phyloP scores from a whole-genome alignment of 2,888 invertebrate genomes.

The Sesamia inferens region DNA sequence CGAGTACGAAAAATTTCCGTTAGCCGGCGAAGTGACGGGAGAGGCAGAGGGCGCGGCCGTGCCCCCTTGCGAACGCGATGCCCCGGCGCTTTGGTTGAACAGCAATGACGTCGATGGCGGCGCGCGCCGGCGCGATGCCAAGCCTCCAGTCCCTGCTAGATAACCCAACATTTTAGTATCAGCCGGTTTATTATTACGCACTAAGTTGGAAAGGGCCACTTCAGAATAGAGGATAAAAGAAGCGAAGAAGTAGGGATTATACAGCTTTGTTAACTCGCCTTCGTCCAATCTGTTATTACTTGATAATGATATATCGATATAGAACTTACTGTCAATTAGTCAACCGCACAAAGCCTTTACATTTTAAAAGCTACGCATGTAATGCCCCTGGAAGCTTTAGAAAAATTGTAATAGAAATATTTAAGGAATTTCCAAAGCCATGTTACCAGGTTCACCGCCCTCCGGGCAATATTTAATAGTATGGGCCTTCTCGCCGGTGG shows the following conservation, averaged over 20 bases:
- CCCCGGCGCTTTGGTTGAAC: conserved; percentile 59
- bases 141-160: conserved; percentile 66
- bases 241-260: background rate
- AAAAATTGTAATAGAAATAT: background rate
- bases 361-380: background rate
- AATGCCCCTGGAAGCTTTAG: too few species aligned
- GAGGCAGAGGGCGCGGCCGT: conserved; percentile 71
- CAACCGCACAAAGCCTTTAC: background rate
- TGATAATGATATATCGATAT: background rate
- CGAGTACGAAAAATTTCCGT: conserved; percentile 64
- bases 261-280: background rate
- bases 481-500: conserved; percentile 93
- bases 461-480: conserved; percentile 87
- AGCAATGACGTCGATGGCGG: conserved; percentile 69
- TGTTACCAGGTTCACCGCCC: conserved; percentile 70
- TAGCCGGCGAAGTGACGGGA: conserved; percentile 66
- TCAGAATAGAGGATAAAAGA: background rate
- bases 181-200: too few species aligned
- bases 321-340: background rate
- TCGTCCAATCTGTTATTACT: background rate
- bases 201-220: background rate
- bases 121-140: conserved; percentile 76
- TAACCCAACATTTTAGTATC: background rate
- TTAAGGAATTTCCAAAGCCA: background rate
- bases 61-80: conserved; percentile 47